phyloP scores from a whole-genome alignment of 2,888 invertebrate species.

The Drosophila rellima region DNA sequence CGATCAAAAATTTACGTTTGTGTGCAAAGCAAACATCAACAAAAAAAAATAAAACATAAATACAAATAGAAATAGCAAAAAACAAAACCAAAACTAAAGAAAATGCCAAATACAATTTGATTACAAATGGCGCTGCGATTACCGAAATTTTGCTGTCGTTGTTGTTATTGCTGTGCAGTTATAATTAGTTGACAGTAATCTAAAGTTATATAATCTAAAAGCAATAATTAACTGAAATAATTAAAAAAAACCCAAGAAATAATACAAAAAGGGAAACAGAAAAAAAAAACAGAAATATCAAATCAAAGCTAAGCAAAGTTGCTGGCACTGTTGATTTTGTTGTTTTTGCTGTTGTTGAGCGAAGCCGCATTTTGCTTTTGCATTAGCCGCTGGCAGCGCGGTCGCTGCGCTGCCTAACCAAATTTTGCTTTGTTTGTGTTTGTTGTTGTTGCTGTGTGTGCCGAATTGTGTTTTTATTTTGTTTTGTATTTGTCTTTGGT shows the following conservation, averaged over 20 bases:
- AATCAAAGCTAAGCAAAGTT: conserved; percentile 24
- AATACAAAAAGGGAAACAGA: conserved; percentile 13
- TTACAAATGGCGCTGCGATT: conserved; percentile 32
- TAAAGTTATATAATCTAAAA: conserved; percentile 47
- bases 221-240: conserved; percentile 45
- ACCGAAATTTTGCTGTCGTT: conserved; percentile 10
- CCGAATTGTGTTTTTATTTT: conserved; percentile 54
- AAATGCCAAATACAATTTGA: conserved; percentile 39
- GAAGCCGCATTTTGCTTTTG: conserved; percentile 20
- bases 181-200: conserved; percentile 41
- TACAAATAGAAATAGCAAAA: conserved; percentile 19
- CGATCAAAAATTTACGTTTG: conserved; percentile 65
- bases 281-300: neutral
- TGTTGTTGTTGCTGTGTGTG: conserved; percentile 43
- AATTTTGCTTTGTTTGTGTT: conserved; percentile 63
- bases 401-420: conserved; percentile 39
- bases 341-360: conserved; percentile 16
- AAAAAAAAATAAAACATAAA: conserved; percentile 24
- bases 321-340: conserved; percentile 43
- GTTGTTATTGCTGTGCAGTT: conserved; percentile 17
- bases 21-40: conserved; percentile 63
- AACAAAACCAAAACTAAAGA: conserved; percentile 37
- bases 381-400: conserved; percentile 12
- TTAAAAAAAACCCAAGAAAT: conserved; percentile 25
- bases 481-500: conserved; percentile 21